A percentile compares a stretch with the other conserved stretches of the same genome.
Conservation (phyloP, 1,140 invertebrate genomes). For the Contarinia nasturtii region DNA sequence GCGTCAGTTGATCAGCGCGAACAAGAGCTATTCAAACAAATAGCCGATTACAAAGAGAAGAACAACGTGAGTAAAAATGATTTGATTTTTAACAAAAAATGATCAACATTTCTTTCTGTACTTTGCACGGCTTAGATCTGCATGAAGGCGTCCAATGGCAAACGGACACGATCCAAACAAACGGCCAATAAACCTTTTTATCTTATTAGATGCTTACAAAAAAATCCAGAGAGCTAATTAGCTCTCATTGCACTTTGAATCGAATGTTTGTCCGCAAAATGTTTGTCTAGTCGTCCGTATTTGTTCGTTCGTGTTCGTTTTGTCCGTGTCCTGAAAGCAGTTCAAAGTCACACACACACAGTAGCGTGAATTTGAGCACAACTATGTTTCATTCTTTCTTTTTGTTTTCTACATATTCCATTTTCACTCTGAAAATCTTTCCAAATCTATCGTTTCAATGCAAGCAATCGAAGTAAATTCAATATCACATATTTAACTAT, state of each 20-base stretch:
- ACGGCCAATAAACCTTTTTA: not conserved
- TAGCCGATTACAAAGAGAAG: conserved; percentile 46
- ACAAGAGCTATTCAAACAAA: conserved; percentile 25
- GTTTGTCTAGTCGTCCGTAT: not conserved
- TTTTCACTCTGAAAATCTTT: not conserved
- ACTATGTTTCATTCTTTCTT: not conserved
- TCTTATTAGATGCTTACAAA: not conserved
- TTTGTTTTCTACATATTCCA: not conserved
- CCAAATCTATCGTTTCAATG: conserved; percentile 3
- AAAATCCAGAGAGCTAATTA: not conserved
- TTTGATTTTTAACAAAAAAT: not conserved
- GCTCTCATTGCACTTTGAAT: not conserved
- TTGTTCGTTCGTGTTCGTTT: no score
- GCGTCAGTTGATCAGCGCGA: conserved; percentile 8
- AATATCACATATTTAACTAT: conserved; percentile 2
- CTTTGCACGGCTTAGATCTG: not conserved
- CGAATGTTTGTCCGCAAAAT: not conserved
- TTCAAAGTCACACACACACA: not conserved
- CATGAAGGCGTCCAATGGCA: not conserved
- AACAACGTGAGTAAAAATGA: conserved; percentile 46
- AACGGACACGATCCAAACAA: not conserved
- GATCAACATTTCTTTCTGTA: not conserved
- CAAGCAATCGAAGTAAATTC: not conserved
- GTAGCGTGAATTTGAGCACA: not conserved
- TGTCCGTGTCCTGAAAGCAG: no score